These are phyloP conservation scores for Phoebastria nigripes DNA, from an alignment of 2,797 vertebrate genomes.

Conservation along the genomic window DNA sequence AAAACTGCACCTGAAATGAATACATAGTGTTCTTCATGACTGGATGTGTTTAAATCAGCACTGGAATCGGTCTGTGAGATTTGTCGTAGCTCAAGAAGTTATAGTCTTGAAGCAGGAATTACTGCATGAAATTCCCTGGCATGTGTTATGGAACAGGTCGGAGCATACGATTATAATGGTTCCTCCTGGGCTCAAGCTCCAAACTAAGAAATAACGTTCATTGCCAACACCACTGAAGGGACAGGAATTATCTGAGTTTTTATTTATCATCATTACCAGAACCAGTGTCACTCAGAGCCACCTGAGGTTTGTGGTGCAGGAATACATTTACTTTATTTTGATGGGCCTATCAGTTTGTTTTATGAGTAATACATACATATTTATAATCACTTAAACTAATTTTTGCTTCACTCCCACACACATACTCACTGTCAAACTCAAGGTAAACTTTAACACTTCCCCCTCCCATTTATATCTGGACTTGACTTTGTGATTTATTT, in stretches of 20 bases:
- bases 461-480: not conserved
- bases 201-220: not conserved
- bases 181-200: not conserved
- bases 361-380: not conserved
- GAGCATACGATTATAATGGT: not conserved
- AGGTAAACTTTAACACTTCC: slow-evolving; percentile 29
- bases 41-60: not conserved
- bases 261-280: not conserved
- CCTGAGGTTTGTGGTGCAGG: not conserved
- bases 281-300: not conserved
- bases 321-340: not conserved
- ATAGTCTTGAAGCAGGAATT: not conserved
- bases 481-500: slow-evolving; percentile 23
- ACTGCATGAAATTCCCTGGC: slow-evolving; percentile 51
- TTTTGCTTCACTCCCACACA: not conserved
- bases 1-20: not conserved
- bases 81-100: not conserved
- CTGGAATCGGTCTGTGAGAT: not conserved
- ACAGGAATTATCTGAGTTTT: not conserved
- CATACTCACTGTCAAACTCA: not conserved
- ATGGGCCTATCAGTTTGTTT: not conserved
- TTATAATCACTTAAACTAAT: not conserved
- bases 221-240: not conserved
- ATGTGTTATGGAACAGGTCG: not conserved
- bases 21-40: not conserved